Conservation (phyloP, 2,797 vertebrate species). For the Kryptopterus vitreolus region DNA sequence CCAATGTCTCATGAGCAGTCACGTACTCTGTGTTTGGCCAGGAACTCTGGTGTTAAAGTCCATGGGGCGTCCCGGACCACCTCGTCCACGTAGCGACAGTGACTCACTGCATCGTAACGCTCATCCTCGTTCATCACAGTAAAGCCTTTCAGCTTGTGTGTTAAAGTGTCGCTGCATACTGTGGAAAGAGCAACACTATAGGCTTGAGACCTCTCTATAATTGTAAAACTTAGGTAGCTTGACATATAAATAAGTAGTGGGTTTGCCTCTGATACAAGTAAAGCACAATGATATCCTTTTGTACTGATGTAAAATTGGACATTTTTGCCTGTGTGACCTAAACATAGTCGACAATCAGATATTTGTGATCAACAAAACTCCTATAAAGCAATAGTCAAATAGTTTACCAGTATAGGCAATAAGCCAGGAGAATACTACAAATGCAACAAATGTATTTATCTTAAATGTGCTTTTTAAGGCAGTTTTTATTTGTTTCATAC, state of each 20-base stretch:
- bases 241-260: too few species aligned
- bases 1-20: neutral
- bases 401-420: neutral
- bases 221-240: too few species aligned
- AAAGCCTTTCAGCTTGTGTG: constrained; percentile 85
- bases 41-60: constrained; percentile 80
- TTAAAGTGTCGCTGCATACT: constrained; percentile 86
- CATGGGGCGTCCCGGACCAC: constrained; percentile 83
- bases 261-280: neutral
- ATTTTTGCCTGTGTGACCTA: neutral
- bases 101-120: constrained; percentile 82
- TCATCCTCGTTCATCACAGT: constrained; percentile 85
- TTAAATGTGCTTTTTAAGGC: neutral
- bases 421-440: neutral
- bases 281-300: neutral
- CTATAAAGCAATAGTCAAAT: neutral
- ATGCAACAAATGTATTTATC: neutral
- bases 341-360: too few species aligned
- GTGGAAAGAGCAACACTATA: neutral
- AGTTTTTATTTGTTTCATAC: neutral
- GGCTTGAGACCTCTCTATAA: neutral
- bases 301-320: neutral
- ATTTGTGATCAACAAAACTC: too few species aligned
- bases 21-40: constrained; percentile 77
- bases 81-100: constrained; percentile 85